phyloP scores from a whole-genome alignment of 2,888 invertebrate genomes.

The Orchesella flavescens region DNA sequence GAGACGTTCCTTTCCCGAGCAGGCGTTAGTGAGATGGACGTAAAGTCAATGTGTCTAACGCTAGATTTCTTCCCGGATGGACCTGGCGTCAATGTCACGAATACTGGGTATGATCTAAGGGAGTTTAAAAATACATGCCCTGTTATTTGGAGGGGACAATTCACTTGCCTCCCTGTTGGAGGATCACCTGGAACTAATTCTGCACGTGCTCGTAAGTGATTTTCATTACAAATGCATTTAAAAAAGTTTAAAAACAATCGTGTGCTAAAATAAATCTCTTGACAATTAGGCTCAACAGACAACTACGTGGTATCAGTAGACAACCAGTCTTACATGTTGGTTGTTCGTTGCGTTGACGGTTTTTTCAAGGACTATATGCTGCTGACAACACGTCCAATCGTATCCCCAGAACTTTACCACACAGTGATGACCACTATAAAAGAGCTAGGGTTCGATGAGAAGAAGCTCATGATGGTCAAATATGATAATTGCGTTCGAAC shows the following conservation, averaged over 20 bases:
- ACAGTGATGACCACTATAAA: constrained; percentile 23
- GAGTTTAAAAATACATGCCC: constrained; percentile 40
- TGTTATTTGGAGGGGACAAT: constrained; percentile 9
- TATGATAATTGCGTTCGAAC: constrained; percentile 43
- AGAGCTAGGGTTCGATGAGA: constrained; percentile 45
- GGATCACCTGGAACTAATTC: constrained; percentile 42
- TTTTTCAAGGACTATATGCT: constrained; percentile 48
- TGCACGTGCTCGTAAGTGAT: constrained; percentile 10
- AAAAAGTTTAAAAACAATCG: no score
- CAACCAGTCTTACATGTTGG: constrained; percentile 37
- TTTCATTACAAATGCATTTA: no score
- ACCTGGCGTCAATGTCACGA: constrained; percentile 33
- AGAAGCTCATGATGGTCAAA: constrained; percentile 22
- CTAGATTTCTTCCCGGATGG: constrained; percentile 36
- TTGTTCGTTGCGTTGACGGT: constrained; percentile 43
- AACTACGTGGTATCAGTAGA: constrained; percentile 33
- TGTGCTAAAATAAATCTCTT: no score
- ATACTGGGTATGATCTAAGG: constrained; percentile 39
- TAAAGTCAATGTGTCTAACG: constrained; percentile 46
- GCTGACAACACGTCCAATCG: constrained; percentile 34
- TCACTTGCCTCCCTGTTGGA: constrained; percentile 41
- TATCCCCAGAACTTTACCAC: constrained; percentile 39
- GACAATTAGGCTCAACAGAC: constrained; percentile 22
- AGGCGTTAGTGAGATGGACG: constrained; percentile 19
- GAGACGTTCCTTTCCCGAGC: constrained; percentile 46